Evolutionary conservation across 2,113 vertebrate genomes (phyloP).

Genomic region (Stegastes partitus): DNA sequence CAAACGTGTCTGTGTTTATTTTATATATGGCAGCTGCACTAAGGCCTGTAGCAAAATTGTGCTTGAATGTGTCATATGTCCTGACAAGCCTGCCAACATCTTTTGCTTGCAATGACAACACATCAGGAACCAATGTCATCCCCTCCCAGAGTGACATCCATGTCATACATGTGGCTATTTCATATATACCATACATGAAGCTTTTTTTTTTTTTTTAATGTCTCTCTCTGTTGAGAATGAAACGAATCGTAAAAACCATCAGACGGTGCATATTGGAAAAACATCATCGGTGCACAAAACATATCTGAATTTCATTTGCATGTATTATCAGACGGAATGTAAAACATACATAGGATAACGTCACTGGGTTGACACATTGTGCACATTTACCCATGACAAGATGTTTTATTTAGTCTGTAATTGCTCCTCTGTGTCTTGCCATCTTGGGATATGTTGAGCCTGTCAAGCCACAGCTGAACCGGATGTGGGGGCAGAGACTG

Average conservation of each 20-base stretch:
- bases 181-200: neutral
- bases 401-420: conserved; percentile 42
- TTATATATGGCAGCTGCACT: conserved; percentile 55
- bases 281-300: neutral
- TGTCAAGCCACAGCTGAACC: conserved; percentile 22
- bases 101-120: conserved; percentile 44
- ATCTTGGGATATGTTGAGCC: conserved; percentile 14
- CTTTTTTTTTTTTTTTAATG: conserved; percentile 3
- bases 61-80: conserved; percentile 54
- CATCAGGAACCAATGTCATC: conserved; percentile 38
- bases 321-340: neutral
- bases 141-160: conserved; percentile 20
- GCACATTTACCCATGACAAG: conserved; percentile 3
- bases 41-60: conserved; percentile 51
- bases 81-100: conserved; percentile 57
- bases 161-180: conserved; percentile 24
- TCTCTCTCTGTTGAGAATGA: neutral
- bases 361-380: conserved; percentile 8
- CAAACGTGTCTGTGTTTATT: conserved; percentile 66
- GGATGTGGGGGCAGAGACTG: conserved; percentile 25
- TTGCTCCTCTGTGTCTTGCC: conserved; percentile 24
- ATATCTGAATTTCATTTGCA: conserved; percentile 28
- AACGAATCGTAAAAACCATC: conserved; percentile 16
- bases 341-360: neutral
- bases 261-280: conserved; percentile 12